Conservation (phyloP, 2,888 invertebrate genomes). For the Parasteatoda lunata region DNA sequence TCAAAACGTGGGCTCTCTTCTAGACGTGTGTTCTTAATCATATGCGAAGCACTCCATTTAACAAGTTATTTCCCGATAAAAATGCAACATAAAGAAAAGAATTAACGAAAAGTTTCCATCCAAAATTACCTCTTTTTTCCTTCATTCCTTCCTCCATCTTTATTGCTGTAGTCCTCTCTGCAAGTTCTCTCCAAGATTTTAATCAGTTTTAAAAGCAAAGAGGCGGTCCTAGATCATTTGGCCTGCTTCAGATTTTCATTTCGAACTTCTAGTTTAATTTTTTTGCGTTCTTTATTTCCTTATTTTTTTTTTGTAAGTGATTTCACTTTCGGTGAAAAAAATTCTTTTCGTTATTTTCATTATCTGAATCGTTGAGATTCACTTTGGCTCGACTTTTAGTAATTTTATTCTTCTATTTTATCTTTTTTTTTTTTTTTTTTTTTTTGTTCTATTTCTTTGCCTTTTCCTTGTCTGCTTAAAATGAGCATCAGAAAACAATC, state of each 20-base stretch:
- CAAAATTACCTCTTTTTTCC: conserved; percentile 37
- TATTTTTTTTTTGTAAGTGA: conserved; percentile 36
- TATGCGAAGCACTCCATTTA: conserved; percentile 64
- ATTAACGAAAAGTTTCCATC: conserved; percentile 53
- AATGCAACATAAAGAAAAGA: conserved; percentile 57
- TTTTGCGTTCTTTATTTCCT: conserved; percentile 6
- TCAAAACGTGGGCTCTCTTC: neutral
- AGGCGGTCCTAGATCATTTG: conserved; percentile 61
- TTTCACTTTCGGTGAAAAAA: conserved; percentile 45
- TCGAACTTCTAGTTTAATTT: conserved; percentile 32
- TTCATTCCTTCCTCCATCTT: conserved; percentile 11
- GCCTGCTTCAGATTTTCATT: conserved; percentile 55
- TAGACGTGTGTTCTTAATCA: conserved; percentile 58
- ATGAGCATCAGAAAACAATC: conserved; percentile 55
- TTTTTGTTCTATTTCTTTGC: neutral
- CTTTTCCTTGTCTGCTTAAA: neutral
- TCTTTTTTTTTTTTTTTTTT: neutral
- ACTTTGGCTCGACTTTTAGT: conserved; percentile 28
- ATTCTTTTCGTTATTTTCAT: conserved; percentile 55
- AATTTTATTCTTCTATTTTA: conserved; percentile 23
- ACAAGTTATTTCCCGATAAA: conserved; percentile 59
- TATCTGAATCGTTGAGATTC: conserved; percentile 35
- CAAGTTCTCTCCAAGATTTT: conserved; percentile 34
- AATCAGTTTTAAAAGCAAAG: conserved; percentile 61
- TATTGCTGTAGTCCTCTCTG: conserved; percentile 6